A percentile compares a stretch with the other conserved stretches of the same genome.
Conservation (phyloP, 2,113 vertebrate species). For the Grantiella picta region DNA sequence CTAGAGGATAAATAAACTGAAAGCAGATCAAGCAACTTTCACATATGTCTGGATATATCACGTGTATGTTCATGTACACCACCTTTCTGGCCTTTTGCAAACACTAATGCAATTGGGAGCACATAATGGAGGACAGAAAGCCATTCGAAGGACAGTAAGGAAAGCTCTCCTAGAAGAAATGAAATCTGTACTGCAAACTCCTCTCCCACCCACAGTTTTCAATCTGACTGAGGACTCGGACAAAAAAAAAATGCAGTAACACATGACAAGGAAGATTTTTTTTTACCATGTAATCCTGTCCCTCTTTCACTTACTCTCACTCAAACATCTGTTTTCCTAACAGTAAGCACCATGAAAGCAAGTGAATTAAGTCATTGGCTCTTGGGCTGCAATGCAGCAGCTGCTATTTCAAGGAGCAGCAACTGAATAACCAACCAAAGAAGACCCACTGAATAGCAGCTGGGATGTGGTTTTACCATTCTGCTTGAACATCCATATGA, state of each 20-base stretch:
- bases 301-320: not conserved
- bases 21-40: not conserved
- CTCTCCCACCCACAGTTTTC: not conserved
- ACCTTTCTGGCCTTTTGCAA: not conserved
- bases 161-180: not conserved
- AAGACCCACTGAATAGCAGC: not conserved
- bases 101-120: too few relatives aligned
- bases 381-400: not conserved
- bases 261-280: not conserved
- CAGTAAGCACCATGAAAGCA: not conserved
- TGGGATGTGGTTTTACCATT: not conserved
- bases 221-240: not conserved
- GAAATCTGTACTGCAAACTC: not conserved
- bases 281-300: not conserved
- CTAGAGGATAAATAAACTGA: not conserved
- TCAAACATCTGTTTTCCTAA: not conserved
- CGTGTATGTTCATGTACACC: fast-evolving
- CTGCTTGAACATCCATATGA: not conserved
- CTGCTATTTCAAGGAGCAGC: not conserved
- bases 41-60: fast-evolving
- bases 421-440: not conserved
- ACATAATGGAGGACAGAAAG: not conserved
- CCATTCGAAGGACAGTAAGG: not conserved
- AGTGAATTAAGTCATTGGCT: not conserved
- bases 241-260: not conserved